Evolutionary conservation across 1,140 invertebrate species (phyloP).

Genomic region (Chlorops oryzae): DNA sequence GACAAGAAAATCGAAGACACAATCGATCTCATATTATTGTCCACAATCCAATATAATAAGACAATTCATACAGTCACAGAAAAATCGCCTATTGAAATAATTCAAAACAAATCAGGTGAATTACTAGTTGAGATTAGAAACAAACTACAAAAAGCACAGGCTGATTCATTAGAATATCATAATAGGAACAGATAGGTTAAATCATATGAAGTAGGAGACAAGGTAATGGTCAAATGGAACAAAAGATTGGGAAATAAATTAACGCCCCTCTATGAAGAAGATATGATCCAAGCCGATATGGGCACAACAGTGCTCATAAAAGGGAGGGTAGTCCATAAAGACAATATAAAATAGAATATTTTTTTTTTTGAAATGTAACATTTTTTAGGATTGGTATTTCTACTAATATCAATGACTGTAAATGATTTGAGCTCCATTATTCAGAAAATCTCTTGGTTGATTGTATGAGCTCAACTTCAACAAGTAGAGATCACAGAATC

Average conservation of each 20-base stretch:
- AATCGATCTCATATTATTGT: conserved; percentile 10
- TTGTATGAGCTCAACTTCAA: too few species aligned
- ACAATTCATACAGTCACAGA: conserved; percentile 12
- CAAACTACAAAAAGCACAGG: conserved; percentile 5
- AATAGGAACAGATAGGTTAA: background rate
- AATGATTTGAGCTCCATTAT: too few species aligned
- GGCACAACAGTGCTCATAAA: conserved; percentile 8
- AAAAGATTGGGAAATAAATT: conserved; percentile 1
- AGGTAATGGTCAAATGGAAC: conserved; percentile 2
- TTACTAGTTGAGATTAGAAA: conserved; percentile 1
- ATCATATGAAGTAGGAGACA: background rate
- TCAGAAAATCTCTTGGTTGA: too few species aligned
- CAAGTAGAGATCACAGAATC: too few species aligned
- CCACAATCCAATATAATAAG: conserved; percentile 18
- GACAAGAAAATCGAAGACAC: conserved; percentile 15
- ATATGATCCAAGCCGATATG: background rate
- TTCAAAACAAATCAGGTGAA: conserved; percentile 7
- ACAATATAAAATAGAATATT: conserved; percentile 5
- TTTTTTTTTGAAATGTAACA: too few species aligned
- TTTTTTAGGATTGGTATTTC: background rate
- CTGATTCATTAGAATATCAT: background rate
- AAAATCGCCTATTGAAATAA: conserved; percentile 10
- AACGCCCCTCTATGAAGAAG: conserved; percentile 1
- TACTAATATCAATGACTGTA: background rate
- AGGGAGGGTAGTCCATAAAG: conserved; percentile 12